Base-by-base conservation (phyloP, 2,113 vertebrate genomes). In the Daboia siamensis region DNA sequence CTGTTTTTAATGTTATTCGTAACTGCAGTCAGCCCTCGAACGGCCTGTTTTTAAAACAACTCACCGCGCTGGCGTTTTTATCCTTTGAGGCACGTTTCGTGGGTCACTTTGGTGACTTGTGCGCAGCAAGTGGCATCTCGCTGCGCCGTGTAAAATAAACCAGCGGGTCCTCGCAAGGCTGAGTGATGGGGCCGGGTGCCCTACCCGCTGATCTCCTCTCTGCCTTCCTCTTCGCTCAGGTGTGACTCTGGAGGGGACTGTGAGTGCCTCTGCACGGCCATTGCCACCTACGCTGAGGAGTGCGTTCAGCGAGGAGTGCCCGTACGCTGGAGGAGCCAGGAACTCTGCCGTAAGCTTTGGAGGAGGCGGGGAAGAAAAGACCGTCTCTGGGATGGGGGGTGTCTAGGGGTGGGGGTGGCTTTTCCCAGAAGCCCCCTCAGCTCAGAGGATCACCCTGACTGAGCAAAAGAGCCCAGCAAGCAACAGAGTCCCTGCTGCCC, bases 181-280 rank as follows among this genome's bases (percentile, higher is more conserved):
- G 4, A 4, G 80, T 84, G 74, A 44, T 2, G 2, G 17, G 1
- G 33, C 15, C 21, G 69, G 69, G 80, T 84, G 74, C 33, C 4
- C 7, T 51, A n/a, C 7, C 12, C 0, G 0, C 23, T 33, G 11
- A 29, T 1, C 80, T 24, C 39, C 3, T 12, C 12, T n/a, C 39
- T 59, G 1, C 56, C 54, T 29, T 26, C 44, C 8, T 33, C n/a
- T 84, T 33, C 0, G 0, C 44, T 1, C 96, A 98, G 98, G n/a
- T 98, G 98, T 0, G 97, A 98, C 94, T 97, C 98, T 0, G 99
- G 99, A 0, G 98, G 98, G 0, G 98, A 99, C 97, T 99, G 99
- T 51, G 99, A 99, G 95, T 99, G 99, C 95, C 97, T 99, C 59
- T 99, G 99, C 94, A 98, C 98, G 0, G 99, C 98, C 93, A 96